These are phyloP conservation scores for Rhegmatorhina hoffmannsi DNA, from an alignment of 2,113 vertebrate genomes.

Conservation along the genomic window DNA sequence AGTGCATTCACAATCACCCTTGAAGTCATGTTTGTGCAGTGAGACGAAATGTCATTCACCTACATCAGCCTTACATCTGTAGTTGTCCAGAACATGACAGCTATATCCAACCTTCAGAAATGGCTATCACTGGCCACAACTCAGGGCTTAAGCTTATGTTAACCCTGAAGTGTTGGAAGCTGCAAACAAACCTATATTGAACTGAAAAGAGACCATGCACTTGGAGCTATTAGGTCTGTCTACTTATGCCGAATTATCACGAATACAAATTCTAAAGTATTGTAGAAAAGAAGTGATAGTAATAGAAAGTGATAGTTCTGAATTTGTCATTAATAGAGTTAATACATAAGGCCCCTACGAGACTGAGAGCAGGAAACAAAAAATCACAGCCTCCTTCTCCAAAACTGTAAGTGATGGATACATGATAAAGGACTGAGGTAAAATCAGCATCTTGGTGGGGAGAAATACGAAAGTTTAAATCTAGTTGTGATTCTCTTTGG, in stretches of 20 bases:
- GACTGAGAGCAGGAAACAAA: neutral
- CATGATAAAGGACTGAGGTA: accelerated
- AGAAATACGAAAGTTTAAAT: neutral
- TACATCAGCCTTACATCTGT: neutral
- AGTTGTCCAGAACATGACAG: neutral
- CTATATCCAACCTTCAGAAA: neutral
- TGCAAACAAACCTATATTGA: neutral
- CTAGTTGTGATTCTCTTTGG: neutral
- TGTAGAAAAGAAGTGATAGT: neutral
- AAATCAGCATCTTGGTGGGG: neutral
- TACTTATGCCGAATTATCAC: neutral
- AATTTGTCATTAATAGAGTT: neutral
- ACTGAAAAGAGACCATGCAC: neutral
- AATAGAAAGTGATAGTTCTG: neutral
- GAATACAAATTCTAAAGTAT: neutral
- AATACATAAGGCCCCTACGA: neutral
- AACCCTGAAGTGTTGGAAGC: neutral
- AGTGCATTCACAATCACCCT: neutral
- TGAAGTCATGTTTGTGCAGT: neutral
- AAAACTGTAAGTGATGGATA: neutral
- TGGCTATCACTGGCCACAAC: neutral
- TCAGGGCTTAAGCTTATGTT: neutral
- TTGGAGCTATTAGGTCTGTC: neutral
- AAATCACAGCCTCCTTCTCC: neutral
- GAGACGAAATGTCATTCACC: neutral